Percentiles rank a stretch among this genome's conserved stretches.
phyloP scores from a whole-genome alignment of 2,113 vertebrate species.

The Uria lomvia region DNA sequence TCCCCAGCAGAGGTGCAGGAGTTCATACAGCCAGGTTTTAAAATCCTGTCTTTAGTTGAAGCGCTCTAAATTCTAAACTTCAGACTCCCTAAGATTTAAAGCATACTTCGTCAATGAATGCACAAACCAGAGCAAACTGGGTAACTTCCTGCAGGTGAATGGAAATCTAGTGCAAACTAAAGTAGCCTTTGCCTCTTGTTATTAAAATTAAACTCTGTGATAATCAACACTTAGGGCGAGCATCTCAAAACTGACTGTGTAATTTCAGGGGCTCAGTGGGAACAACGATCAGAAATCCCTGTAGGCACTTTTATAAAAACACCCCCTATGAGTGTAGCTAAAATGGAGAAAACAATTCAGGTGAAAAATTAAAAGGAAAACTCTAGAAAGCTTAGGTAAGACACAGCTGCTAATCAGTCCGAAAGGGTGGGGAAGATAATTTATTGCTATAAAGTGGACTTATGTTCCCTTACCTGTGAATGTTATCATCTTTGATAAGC shows the following conservation, averaged over 20 bases:
- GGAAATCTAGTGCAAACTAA: not conserved
- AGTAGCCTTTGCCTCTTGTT: not conserved
- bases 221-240: not conserved
- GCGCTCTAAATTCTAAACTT: not conserved
- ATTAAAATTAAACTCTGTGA: not conserved
- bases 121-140: not conserved
- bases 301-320: not conserved
- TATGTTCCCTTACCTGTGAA: constrained; percentile 68
- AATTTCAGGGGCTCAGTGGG: constrained; percentile 1
- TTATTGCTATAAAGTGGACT: constrained; percentile 75
- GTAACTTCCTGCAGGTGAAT: not conserved
- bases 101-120: not conserved
- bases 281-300: not conserved
- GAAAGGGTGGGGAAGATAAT: constrained; percentile 76
- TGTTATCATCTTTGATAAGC: constrained; percentile 78
- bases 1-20: not conserved
- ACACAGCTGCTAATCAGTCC: constrained; percentile 29
- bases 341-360: constrained; percentile 38
- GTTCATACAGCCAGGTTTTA: not conserved
- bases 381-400: constrained; percentile 18
- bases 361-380: constrained; percentile 49
- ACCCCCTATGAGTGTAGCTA: not conserved
- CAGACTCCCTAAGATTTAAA: not conserved
- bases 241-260: not conserved
- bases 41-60: not conserved